phyloP scores from a whole-genome alignment of 2,797 vertebrate genomes.

The Thripadectes ignobilis region DNA sequence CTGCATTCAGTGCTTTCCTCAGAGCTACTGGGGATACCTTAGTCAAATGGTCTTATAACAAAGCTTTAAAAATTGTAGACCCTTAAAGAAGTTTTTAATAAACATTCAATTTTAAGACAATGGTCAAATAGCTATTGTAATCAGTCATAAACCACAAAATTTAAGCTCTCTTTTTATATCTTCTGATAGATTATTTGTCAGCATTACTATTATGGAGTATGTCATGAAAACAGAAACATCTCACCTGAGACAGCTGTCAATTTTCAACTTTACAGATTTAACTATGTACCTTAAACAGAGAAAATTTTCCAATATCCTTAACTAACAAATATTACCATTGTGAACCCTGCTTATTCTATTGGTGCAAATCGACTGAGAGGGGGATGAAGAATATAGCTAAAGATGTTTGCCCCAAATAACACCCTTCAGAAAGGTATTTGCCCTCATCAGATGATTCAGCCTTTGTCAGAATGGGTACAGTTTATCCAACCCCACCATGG shows the following conservation, averaged over 20 bases:
- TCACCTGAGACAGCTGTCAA: neutral
- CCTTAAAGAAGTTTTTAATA: neutral
- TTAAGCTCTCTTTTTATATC: neutral
- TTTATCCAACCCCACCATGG: neutral
- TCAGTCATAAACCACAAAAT: neutral
- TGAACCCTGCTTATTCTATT: neutral
- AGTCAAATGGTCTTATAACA: neutral
- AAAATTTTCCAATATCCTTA: neutral
- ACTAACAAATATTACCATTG: neutral
- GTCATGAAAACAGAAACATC: neutral
- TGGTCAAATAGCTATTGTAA: neutral
- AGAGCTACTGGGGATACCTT: neutral
- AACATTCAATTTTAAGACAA: neutral
- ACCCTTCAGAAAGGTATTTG: neutral
- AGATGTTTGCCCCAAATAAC: neutral
- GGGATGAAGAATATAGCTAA: neutral
- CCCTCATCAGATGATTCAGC: neutral
- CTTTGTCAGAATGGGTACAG: neutral
- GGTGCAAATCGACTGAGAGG: neutral
- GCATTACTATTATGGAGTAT: neutral
- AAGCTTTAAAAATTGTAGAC: neutral
- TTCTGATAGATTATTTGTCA: neutral
- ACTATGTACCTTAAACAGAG: neutral
- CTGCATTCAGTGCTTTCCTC: neutral
- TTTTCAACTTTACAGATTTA: neutral